A percentile compares a stretch with the other conserved stretches of the same genome.
phyloP scores from a whole-genome alignment of 1,140 invertebrate genomes.

The Carposina sasakii region DNA sequence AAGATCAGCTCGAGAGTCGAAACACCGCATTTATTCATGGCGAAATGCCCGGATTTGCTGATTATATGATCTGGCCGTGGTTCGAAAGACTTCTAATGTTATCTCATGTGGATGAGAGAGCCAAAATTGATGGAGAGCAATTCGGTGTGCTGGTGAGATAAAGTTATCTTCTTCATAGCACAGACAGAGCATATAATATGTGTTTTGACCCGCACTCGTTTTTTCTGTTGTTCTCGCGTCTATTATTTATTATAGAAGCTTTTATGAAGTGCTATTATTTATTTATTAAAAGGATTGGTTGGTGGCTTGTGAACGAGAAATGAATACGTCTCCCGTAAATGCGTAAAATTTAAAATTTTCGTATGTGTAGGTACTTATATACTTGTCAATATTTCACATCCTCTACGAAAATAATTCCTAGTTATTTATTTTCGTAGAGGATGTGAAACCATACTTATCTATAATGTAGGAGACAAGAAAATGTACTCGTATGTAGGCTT shows the following conservation, averaged over 20 bases:
- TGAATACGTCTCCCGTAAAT: background rate
- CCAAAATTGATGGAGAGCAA: background rate
- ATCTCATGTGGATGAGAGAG: background rate
- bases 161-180: background rate
- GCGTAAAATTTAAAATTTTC: background rate
- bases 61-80: slow-evolving; percentile 91
- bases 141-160: slow-evolving; percentile 6
- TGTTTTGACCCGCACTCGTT: background rate
- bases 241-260: background rate
- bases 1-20: slow-evolving; percentile 62
- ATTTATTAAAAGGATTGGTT: background rate
- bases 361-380: background rate
- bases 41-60: slow-evolving; percentile 79
- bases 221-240: background rate
- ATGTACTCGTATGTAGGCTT: background rate
- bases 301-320: background rate
- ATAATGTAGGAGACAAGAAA: background rate
- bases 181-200: background rate
- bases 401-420: background rate
- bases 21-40: slow-evolving; percentile 78
- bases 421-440: background rate
- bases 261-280: background rate
- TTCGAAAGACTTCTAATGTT: slow-evolving; percentile 77
- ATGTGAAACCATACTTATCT: background rate
- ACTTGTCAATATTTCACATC: background rate